Evolutionary conservation across 2,113 vertebrate genomes (phyloP).

Genomic region (Xiphorhynchus elegans): DNA sequence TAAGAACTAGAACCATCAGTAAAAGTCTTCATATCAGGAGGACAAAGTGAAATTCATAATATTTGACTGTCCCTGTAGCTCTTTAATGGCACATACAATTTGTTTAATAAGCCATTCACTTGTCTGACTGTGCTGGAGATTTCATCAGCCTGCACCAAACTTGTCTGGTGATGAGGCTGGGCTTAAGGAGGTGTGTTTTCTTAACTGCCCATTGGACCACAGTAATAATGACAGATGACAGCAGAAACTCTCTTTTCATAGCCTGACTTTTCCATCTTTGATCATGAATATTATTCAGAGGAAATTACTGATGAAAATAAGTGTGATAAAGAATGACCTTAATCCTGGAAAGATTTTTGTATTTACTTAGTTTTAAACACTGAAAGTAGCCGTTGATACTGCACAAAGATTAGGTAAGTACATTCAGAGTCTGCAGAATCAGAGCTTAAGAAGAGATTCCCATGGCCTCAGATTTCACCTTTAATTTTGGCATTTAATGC

Average conservation of each 20-base stretch:
- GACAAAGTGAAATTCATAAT: not conserved
- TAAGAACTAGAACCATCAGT: not conserved
- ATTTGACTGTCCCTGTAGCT: not conserved
- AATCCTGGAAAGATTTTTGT: not conserved
- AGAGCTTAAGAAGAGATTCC: not conserved
- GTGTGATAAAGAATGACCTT: not conserved
- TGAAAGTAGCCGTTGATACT: not conserved
- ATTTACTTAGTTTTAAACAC: not conserved
- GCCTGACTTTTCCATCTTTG: not conserved
- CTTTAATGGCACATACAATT: not conserved
- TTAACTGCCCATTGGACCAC: not conserved
- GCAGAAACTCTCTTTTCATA: not conserved
- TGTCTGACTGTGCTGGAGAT: not conserved
- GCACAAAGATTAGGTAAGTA: not conserved
- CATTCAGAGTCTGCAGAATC: not conserved
- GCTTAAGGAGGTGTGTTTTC: not conserved
- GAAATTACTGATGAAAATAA: not conserved
- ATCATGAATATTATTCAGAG: not conserved
- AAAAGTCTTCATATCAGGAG: not conserved
- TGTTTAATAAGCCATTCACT: not conserved
- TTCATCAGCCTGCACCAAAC: not conserved
- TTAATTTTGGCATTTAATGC: not conserved
- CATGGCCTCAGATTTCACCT: not conserved
- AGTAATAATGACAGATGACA: not conserved
- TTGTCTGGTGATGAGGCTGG: not conserved